These are phyloP conservation scores for Sebastes melanostomus DNA, from an alignment of 2,797 vertebrate species.

Conservation along the genomic window DNA sequence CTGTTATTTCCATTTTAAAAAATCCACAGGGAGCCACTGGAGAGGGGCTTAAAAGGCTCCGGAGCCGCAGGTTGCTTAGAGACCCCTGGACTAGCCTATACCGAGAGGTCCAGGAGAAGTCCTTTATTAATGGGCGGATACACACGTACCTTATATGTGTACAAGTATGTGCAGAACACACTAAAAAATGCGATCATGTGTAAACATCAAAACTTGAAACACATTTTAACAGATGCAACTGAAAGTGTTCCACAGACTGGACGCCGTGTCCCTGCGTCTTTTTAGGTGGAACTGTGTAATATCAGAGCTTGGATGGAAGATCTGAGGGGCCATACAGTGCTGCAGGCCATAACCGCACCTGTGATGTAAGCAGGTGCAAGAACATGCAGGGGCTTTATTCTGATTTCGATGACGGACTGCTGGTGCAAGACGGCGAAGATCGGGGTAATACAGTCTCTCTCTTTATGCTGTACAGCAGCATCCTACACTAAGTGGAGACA, in stretches of 20 bases:
- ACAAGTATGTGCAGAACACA: not conserved
- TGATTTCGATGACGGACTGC: conserved; percentile 19
- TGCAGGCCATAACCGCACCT: conserved; percentile 10
- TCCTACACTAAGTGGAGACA: not conserved
- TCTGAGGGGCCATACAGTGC: conserved; percentile 15
- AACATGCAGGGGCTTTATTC: conserved; percentile 8
- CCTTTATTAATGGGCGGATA: fast-evolving
- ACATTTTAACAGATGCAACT: not conserved
- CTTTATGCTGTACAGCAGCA: not conserved
- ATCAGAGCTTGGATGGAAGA: conserved; percentile 11
- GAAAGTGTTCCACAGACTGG: not conserved
- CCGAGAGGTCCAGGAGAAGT: not conserved
- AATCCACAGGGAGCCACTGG: no score
- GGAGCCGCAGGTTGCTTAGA: no score
- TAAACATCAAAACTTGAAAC: not conserved
- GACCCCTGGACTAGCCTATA: not conserved
- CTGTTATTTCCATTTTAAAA: no score
- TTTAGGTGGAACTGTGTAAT: not conserved
- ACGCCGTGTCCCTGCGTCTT: not conserved
- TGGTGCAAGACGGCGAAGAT: conserved; percentile 33
- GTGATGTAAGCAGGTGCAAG: conserved; percentile 69
- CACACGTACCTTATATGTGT: not conserved
- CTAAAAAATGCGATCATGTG: not conserved
- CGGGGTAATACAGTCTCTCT: not conserved
- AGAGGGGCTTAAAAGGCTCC: fast-evolving